Percentiles rank a stretch among this genome's conserved stretches.
Evolutionary conservation across 1,140 invertebrate species (phyloP).

Genomic region (Drosophila bocki): DNA sequence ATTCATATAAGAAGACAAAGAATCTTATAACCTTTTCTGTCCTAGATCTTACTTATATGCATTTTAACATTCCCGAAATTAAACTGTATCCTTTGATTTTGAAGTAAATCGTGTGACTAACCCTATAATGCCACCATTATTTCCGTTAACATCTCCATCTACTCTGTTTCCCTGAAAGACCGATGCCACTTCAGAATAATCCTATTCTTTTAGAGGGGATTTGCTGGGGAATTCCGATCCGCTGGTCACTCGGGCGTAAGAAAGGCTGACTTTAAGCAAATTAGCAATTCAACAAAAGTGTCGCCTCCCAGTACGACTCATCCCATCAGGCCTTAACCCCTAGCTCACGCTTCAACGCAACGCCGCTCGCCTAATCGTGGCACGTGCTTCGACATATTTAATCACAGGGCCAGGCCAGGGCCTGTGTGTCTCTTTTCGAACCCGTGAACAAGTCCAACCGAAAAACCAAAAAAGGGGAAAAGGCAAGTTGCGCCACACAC

Average conservation of each 20-base stretch:
- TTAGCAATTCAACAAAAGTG: slow-evolving; percentile 76
- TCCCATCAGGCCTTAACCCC: slow-evolving; percentile 25
- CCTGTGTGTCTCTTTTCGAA: slow-evolving; percentile 24
- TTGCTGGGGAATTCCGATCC: slow-evolving; percentile 11
- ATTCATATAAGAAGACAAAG: no score
- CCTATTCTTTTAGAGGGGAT: slow-evolving; percentile 12
- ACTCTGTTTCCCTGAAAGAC: not conserved
- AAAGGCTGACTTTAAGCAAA: slow-evolving; percentile 71
- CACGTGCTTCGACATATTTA: slow-evolving; percentile 80
- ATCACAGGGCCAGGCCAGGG: slow-evolving; percentile 66
- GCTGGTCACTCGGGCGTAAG: slow-evolving; percentile 28
- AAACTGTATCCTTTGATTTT: slow-evolving; percentile 2
- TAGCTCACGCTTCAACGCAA: slow-evolving; percentile 66
- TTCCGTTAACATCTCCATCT: slow-evolving; percentile 32
- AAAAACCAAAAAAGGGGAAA: slow-evolving; percentile 25
- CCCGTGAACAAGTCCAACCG: slow-evolving; percentile 18
- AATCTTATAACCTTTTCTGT: not conserved
- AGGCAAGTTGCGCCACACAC: slow-evolving; percentile 46
- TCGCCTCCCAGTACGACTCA: slow-evolving; percentile 29
- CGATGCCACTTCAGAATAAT: slow-evolving; percentile 39
- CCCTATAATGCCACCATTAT: slow-evolving; percentile 41
- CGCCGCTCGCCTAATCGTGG: slow-evolving; percentile 78
- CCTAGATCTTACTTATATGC: not conserved
- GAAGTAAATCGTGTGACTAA: slow-evolving; percentile 37
- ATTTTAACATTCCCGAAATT: not conserved